Evolutionary conservation across 2,797 vertebrate genomes (phyloP), one percentile per base, ranked within the genome.

Genomic region (Morelia viridis): DNA sequence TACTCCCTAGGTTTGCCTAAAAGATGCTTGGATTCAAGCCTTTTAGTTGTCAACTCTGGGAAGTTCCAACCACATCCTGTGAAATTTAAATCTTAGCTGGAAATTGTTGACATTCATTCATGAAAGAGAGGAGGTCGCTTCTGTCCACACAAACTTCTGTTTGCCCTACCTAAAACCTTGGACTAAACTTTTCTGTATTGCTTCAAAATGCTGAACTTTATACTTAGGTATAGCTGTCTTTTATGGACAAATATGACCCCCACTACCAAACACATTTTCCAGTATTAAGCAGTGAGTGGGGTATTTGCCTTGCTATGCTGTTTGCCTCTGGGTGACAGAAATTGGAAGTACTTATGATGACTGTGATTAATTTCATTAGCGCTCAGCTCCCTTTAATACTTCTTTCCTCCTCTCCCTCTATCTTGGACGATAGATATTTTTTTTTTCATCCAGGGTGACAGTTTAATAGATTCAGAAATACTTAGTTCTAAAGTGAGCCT

Each of bases 401-500:
- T 97, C 58, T 89, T 65, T 50, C 19, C 10, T 57, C 41, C 96
- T 94, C 91, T 94, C 94, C 24, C 91, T 92, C 92, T 68, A 95
- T 98, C 97, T 98, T 97, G 96, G 96, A 96, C 93, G 96, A 94
- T 95, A 97, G 97, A 98, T 98, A 95, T 80, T 98, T 98, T 98
- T 97, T 96, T 96, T 95, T 95, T 96, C 97, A 99, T 98, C 97
- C 96, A 95, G 91, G 96, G 93, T 97, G 97, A 98, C 98, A 98
- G 97, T 98, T 98, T 98, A 98, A 98, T 98, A 97, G 96, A 96
- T 96, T 97, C 95, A 98, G 97, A 97, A 96, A 97, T 97, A 97
- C 96, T 97, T 96, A 96, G 96, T 96, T 97, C 97, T 85, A 0
- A 95, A 97, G 97, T 97, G 96, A 97, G 95, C 95, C 97, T 95